Percentiles rank a stretch among this genome's conserved stretches.
These are phyloP conservation scores for Menidia menidia DNA, from an alignment of 2,797 vertebrate species.

Conservation along the genomic window DNA sequence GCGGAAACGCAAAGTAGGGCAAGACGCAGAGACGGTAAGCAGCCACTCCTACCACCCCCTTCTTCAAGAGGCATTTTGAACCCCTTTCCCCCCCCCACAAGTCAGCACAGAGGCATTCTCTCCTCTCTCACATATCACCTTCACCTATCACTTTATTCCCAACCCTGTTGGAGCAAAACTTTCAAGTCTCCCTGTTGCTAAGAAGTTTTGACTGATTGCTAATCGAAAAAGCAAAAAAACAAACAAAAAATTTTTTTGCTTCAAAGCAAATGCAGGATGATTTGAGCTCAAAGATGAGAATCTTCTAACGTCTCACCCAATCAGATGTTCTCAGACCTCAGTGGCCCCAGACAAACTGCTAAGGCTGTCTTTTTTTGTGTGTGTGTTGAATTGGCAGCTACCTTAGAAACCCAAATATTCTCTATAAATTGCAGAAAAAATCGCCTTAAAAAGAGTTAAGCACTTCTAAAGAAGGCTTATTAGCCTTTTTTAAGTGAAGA, in stretches of 20 bases:
- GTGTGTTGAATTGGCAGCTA: background rate
- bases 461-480: background rate
- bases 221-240: background rate
- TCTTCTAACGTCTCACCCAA: background rate
- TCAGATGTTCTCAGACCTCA: background rate
- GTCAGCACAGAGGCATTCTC: too few species aligned
- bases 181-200: background rate
- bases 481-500: background rate
- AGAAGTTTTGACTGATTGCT: background rate
- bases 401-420: background rate
- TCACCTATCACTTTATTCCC: background rate
- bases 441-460: background rate
- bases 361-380: background rate
- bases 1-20: slow-evolving; percentile 89
- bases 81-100: background rate
- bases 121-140: background rate
- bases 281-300: background rate
- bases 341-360: background rate
- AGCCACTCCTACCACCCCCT: background rate
- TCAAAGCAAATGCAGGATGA: background rate
- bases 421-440: background rate
- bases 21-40: slow-evolving; percentile 89
- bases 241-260: background rate
- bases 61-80: background rate
- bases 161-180: background rate